Evolutionary conservation across 2,888 invertebrate species (phyloP).

Genomic region (Drosophila algonquin): DNA sequence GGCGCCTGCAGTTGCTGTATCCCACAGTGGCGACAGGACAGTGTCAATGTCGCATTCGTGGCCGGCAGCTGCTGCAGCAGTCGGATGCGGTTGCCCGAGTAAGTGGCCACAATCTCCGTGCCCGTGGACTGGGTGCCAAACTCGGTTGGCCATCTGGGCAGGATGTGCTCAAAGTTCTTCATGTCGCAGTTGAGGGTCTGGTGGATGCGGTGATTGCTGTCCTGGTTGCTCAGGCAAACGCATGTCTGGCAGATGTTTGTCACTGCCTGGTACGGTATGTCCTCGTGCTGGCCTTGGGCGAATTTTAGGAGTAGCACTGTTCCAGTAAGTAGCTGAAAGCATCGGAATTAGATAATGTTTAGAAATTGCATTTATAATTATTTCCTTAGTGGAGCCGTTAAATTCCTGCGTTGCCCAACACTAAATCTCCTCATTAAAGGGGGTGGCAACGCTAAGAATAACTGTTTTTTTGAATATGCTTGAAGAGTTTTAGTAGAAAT

Average conservation of each 20-base stretch:
- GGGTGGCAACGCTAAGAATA: background rate
- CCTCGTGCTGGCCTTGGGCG: constrained; percentile 72
- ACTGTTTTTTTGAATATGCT: background rate
- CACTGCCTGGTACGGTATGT: constrained; percentile 81
- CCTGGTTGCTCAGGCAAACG: constrained; percentile 71
- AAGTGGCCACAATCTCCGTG: constrained; percentile 78
- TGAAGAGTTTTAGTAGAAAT: background rate
- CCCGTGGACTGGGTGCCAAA: constrained; percentile 78
- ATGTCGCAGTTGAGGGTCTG: constrained; percentile 78
- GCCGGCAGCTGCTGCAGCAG: constrained; percentile 82
- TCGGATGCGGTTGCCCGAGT: constrained; percentile 80
- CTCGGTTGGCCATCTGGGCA: constrained; percentile 82
- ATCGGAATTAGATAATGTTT: background rate
- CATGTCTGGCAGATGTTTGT: constrained; percentile 81
- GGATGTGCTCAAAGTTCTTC: constrained; percentile 81
- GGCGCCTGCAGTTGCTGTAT: constrained; percentile 80
- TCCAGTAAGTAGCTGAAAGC: constrained; percentile 58
- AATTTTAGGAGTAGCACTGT: constrained; percentile 24
- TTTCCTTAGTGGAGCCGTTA: background rate
- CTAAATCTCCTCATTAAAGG: background rate
- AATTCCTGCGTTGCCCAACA: background rate
- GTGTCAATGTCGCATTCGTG: constrained; percentile 79
- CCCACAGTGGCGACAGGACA: constrained; percentile 82
- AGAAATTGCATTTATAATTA: background rate
- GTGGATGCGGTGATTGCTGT: constrained; percentile 63